Conservation (phyloP, 2,113 vertebrate genomes). For the Illadopsis cleaveri region DNA sequence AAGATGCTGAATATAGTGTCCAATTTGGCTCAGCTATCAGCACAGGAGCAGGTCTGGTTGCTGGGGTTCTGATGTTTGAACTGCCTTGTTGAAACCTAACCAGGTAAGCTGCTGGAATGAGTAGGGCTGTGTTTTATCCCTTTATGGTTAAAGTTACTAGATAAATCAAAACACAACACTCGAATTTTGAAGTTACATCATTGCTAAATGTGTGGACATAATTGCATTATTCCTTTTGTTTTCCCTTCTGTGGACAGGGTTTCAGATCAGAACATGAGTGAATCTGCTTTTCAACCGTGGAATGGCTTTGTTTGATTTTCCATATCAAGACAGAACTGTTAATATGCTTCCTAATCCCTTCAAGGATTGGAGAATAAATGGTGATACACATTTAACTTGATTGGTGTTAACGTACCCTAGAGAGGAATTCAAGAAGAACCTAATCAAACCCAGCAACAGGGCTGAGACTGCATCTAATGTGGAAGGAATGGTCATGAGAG, state of each 20-base stretch:
- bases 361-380: background rate
- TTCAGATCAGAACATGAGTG: background rate
- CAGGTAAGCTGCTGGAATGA: background rate
- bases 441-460: background rate
- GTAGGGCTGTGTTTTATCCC: background rate
- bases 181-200: background rate
- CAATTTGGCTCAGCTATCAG: background rate
- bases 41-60: background rate
- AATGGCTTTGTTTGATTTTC: background rate
- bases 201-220: background rate
- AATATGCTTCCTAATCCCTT: background rate
- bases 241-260: background rate
- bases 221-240: background rate
- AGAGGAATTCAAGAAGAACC: background rate
- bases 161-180: background rate
- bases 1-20: background rate
- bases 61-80: background rate
- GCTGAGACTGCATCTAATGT: background rate
- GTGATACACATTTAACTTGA: background rate
- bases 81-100: background rate
- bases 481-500: background rate
- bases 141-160: background rate
- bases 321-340: background rate
- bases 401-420: background rate
- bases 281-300: background rate